phyloP scores from a whole-genome alignment of 2,888 invertebrate genomes.

The Hydroisotoma schaefferi region DNA sequence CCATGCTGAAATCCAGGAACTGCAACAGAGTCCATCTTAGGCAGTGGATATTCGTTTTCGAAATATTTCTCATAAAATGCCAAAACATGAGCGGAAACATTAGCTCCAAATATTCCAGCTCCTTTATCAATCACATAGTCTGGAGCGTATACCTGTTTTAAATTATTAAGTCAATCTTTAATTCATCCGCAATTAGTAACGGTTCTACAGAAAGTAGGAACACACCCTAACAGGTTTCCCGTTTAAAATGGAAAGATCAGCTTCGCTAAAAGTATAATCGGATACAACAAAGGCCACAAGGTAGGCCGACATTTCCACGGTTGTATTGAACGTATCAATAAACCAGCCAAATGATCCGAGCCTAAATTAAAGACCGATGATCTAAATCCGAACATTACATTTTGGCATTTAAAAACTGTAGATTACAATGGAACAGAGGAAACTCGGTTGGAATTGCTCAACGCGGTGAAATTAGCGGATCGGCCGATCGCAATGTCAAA shows the following conservation, averaged over 20 bases:
- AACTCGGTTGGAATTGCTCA: conserved; percentile 39
- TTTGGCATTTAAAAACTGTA: neutral
- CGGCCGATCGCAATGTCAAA: conserved; percentile 43
- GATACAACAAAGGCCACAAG: conserved; percentile 43
- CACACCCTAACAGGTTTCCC: conserved; percentile 40
- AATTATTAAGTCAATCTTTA: neutral
- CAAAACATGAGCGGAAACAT: conserved; percentile 31
- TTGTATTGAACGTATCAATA: conserved; percentile 45
- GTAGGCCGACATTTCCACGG: conserved; percentile 45
- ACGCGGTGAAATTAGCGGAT: conserved; percentile 24
- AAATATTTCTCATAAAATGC: conserved; percentile 40
- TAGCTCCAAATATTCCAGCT: conserved; percentile 33
- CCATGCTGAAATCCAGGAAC: conserved; percentile 19
- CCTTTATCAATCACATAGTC: conserved; percentile 18
- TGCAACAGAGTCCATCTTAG: conserved; percentile 36
- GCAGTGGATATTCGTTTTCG: conserved; percentile 36
- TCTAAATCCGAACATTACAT: no score
- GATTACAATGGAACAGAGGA: conserved; percentile 36
- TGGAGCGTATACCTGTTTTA: conserved; percentile 4
- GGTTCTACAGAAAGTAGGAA: no score
- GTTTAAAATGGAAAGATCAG: conserved; percentile 31
- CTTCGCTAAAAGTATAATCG: conserved; percentile 32
- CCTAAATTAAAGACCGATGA: no score
- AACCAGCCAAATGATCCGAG: conserved; percentile 28
- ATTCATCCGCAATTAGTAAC: conserved; percentile 4